Base-by-base conservation (phyloP, 1,140 invertebrate genomes). In the Aphaenogaster ashmeadi region DNA sequence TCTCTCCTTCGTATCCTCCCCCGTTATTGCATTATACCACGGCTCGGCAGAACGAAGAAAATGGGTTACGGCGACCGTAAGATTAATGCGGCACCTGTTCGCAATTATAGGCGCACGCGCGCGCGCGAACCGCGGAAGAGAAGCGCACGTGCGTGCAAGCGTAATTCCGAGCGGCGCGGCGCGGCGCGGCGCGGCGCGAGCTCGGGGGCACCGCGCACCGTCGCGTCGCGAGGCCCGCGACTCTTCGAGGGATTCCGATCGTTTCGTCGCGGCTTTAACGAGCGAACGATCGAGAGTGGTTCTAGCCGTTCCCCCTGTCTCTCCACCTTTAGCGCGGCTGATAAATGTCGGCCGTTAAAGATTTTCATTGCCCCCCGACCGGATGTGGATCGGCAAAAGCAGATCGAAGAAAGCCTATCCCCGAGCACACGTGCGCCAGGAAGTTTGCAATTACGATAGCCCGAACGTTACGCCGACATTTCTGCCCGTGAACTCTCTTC, bases 71-170 rank as follows among this genome's bases (percentile, higher is more conserved):
- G 88, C 90, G 92, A 87, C 87, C 77, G 91, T 69, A 92, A 94
- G 92, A 94, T 94, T 94, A 93, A 93, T 94, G 93, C 89, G 91
- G 92, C 92, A 93, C 92, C 92, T 93, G 93, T 89, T 90, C 79
- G 91, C 92, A 93, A 93, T 94, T 93, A 92, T 90, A 88, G 85
- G 85, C 88, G 87, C 62, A 36, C 85, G 47, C 74, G 27, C 64
- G 47, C 27, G 33, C 74, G 88, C 86, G 75, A 33, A 84, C 33
- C 67, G 54, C 80, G 80, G 87, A 81, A 81, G 75, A 79, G 41
- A 36, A 27, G 38, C 38, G 79, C 54, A 66, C 75, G 58, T 50
- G 71, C 77, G 88, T 54, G 67, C 64, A 58, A 33, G 81, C 71
- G 47, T 47, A 69, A 84, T 88, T 74, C 67, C 38, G 27, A 64